Base-by-base conservation (phyloP, 30 jellyfish, hydroid and myxozoan genomes). In the Turritopsis dohrnii region DNA sequence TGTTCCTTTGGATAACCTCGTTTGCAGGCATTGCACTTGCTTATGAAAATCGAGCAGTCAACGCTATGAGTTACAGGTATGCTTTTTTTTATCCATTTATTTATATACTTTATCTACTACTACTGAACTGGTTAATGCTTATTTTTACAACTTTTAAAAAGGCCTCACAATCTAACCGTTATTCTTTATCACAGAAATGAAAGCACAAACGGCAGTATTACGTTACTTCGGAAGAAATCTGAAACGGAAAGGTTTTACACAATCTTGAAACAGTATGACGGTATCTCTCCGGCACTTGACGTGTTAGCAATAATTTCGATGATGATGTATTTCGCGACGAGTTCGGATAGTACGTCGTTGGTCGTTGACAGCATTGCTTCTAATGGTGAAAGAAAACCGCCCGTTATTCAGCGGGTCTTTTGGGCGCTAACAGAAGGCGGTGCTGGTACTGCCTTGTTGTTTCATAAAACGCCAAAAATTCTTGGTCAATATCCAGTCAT, bases 381-480 rank as follows among this genome's bases (percentile, higher is more conserved):
- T 13, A 75, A 75, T 21, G 83, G 83, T n/a, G 83, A 29, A 29
- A 52, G 22, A 75, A 30, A 75, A 1, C 3, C 53, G n/a, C 60
- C 83, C 9, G 66, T 29, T 27, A 29, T 29, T 9, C 83, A 75
- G 66, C 28, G 60, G 60, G 66, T 75, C 9, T 75, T 25, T 22
- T 75, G 83, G 83, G 83, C 83, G 60, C 9, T 75, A 26, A 26
- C 60, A n/a, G 25, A 22, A 18, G 83, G 83, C 41, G 60, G 74
- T 28, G 28, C 66, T 27, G 54, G 54, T 18, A 75, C 83, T n/a
- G 66, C 83, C 21, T 25, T 75, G 5, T n/a, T 29, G 0, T 75
- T n/a, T 21, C 30, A n/a, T 27, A 27, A 27, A 69, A n/a, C 77
- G 28, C 31, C 22, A 9, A 69, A 69, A 8, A 19, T 3, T 41